Base-by-base conservation (phyloP, 2,797 vertebrate genomes). In the Falco berigora region DNA sequence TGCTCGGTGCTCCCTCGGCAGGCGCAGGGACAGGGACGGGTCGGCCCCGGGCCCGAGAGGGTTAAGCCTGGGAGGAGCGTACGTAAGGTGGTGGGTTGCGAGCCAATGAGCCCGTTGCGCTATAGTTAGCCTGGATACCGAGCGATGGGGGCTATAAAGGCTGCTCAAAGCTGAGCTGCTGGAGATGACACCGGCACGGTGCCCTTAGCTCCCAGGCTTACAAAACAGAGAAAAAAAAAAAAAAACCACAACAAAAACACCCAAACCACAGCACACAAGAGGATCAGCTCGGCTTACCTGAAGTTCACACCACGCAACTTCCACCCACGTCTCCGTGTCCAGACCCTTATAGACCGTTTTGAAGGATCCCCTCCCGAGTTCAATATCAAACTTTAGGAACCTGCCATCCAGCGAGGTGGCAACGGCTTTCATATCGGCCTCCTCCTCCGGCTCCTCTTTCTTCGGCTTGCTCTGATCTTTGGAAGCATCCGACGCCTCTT, bases 271-370 rank as follows among this genome's bases (percentile, higher is more conserved):
- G 38, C 34, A 6, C 87, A 89, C 28, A 36, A 16, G 38, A 56
- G 24, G 78, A 97, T 86, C 67, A 94, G 86, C 36, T 53, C 16
- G 12, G 74, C 97, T 98, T 98, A 99, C 99, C 99, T 99, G 99
- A 84, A 99, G 98, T 93, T 99, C 99, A 91, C 99, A 99, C 99
- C 99, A 99, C 20, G 99, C 99, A 28, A 99, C 99, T 94, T 99
- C 99, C 96, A 99, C 99, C 99, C 99, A 99, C 56, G 99, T 99
- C 94, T 99, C 99, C 0, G 99, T 99, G 95, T 99, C 99, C 97
- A 99, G 98, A n/a, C 99, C 99, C 96, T 99, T 99, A 97, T 99
- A 99, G 96, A 99, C 99, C 0, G 99, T 99, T 98, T 99, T 99
- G 98, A 99, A 99, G 90, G 99, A 99, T 61, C 99, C 99, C 78